Evolutionary conservation across 2,888 invertebrate genomes (phyloP).

Genomic region (Pristionchus maxplancki): DNA sequence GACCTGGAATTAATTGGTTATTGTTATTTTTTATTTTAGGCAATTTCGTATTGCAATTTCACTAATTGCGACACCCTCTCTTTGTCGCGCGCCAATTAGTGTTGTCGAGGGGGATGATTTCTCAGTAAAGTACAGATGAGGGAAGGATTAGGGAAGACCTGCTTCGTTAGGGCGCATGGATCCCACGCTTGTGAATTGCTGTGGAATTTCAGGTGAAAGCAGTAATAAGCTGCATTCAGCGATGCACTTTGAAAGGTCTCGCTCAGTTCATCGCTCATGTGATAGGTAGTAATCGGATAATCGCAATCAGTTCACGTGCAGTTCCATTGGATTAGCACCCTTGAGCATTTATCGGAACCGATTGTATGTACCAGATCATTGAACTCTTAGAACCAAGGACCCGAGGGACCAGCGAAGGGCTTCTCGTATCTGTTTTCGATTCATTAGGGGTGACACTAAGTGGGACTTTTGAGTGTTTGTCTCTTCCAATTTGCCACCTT

Average conservation of each 20-base stretch:
- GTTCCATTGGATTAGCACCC: not conserved
- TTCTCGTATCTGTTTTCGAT: not conserved
- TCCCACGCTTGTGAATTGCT: too few relatives aligned
- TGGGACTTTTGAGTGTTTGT: not conserved
- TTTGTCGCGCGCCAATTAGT: not conserved
- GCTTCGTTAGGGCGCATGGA: not conserved
- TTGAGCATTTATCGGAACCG: not conserved
- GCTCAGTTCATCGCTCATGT: not conserved
- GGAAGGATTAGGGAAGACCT: not conserved
- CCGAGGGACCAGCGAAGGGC: not conserved
- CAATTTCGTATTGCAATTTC: not conserved
- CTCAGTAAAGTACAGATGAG: not conserved
- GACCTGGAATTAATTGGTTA: not conserved
- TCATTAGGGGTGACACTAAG: slow-evolving; percentile 8
- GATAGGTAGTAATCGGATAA: not conserved
- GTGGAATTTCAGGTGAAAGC: not conserved
- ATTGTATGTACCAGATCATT: not conserved
- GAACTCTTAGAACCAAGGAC: not conserved
- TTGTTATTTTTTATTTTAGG: not conserved
- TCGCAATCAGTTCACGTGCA: not conserved
- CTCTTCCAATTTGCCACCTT: not conserved
- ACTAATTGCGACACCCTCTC: not conserved
- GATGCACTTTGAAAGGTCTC: not conserved
- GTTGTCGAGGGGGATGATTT: not conserved
- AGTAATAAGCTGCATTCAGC: not conserved